phyloP scores from a whole-genome alignment of 2,113 vertebrate genomes.

The Gasterosteus nipponicus region DNA sequence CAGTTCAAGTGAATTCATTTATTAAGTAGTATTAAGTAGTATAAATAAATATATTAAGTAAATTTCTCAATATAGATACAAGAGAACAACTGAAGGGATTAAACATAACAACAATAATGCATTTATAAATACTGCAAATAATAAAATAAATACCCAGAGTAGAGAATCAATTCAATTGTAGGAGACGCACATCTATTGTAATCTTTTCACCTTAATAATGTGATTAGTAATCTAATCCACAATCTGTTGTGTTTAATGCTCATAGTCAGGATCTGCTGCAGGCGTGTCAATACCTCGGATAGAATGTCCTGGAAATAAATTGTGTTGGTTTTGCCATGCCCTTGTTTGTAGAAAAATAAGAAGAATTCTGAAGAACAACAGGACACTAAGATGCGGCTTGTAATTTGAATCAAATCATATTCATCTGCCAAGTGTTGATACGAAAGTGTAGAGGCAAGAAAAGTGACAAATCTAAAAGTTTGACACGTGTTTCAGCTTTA shows the following conservation, averaged over 20 bases:
- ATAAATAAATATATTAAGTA: too few relatives aligned
- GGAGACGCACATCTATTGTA: neutral
- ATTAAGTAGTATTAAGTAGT: neutral
- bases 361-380: neutral
- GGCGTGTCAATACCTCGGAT: neutral
- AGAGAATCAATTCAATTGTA: neutral
- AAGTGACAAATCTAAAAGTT: conserved; percentile 25
- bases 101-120: neutral
- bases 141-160: neutral
- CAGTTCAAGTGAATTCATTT: neutral
- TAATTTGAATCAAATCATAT: neutral
- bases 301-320: neutral
- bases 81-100: neutral
- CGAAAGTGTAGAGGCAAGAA: neutral
- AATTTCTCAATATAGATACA: neutral
- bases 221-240: neutral
- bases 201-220: neutral
- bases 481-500: neutral
- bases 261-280: neutral
- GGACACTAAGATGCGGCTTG: neutral
- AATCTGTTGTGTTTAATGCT: neutral
- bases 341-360: neutral
- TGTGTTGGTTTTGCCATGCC: neutral
- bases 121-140: neutral
- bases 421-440: neutral